Evolutionary conservation across 92 coral and sea anemone genomes (phyloP).

Genomic region (Epizoanthus ramosus): DNA sequence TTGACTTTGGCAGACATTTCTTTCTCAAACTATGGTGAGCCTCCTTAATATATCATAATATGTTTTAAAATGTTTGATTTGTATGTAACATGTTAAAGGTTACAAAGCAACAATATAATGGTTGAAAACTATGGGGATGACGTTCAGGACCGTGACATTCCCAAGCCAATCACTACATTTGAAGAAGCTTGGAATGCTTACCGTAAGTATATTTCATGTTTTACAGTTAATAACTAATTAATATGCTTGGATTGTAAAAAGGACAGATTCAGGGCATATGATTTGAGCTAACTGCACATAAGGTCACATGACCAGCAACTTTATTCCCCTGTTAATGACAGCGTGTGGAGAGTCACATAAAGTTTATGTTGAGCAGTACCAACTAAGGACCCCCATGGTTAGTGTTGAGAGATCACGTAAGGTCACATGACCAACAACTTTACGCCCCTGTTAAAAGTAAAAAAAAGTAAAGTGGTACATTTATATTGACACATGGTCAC

Average conservation of each 20-base stretch:
- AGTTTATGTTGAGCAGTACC: too few species aligned
- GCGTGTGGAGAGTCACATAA: too few species aligned
- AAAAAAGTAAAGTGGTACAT: too few species aligned
- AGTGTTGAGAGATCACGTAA: too few species aligned
- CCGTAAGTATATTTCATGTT: slow-evolving; percentile 66
- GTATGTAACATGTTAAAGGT: slow-evolving; percentile 37
- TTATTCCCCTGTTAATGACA: background rate
- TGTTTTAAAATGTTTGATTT: background rate
- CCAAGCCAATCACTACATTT: slow-evolving; percentile 88
- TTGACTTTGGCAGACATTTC: too few species aligned
- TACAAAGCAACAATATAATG: slow-evolving; percentile 76
- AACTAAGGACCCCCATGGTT: too few species aligned
- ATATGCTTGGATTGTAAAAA: background rate
- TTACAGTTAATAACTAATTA: background rate
- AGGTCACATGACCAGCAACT: background rate
- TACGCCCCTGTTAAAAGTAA: too few species aligned
- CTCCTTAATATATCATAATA: background rate
- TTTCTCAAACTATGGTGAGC: too few species aligned
- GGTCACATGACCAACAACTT: too few species aligned
- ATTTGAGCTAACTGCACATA: background rate
- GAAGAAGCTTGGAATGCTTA: slow-evolving; percentile 80
- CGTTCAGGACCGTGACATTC: slow-evolving; percentile 77
- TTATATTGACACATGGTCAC: too few species aligned
- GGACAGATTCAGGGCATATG: too few species aligned
- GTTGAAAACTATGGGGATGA: slow-evolving; percentile 96